Evolutionary conservation across 2,888 invertebrate genomes (phyloP), one percentile per base, ranked within the genome.

Genomic region (Pheosia tremula): DNA sequence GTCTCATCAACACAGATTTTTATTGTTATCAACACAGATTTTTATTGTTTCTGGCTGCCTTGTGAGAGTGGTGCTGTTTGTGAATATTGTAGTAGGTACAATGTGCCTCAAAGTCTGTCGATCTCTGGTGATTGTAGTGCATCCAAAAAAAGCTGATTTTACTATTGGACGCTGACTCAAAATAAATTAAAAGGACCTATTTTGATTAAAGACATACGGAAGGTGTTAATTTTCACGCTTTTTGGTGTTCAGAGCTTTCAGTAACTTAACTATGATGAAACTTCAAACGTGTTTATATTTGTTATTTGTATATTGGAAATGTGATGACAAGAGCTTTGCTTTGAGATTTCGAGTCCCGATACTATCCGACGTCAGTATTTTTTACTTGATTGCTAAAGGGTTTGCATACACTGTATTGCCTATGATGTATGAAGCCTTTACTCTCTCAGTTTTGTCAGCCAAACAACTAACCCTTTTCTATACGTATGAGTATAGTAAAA

Each of bases 1-100:
- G 74, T 72, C 71, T 77, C 78, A 66, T 79, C 69, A 80, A 75
- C 41, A 67, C 57, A 41, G 24, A 41, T 62, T 70, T 71, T 80
- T 67, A 83, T 82, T 67, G 75, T 60, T 72, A 66, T 79, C 69
- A 80, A 75, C 41, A 68, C 58, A 41, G 24, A 41, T 62, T 70
- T 71, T 80, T 67, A 83, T 82, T 67, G 75, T 60, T 72, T 62
- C 75, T 85, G 82, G 80, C 82, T 78, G 59, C 79, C 78, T 81
- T 80, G 54, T 9, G 24, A 49, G 66, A 68, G 78, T 74, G 79
- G 79, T 71, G 78, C 71, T 68, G 75, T 74, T 75, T 77, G 73
- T 75, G 76, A 74, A 67, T 66, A 67, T 74, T 67, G 64, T 71
- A 65, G 67, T 24, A 24, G 24, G 24, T 67, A 74, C 79, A 78